Percentiles rank a stretch among this genome's conserved stretches.
These are phyloP conservation scores for Tortrix viridana DNA, from an alignment of 2,888 invertebrate species.

Conservation along the genomic window DNA sequence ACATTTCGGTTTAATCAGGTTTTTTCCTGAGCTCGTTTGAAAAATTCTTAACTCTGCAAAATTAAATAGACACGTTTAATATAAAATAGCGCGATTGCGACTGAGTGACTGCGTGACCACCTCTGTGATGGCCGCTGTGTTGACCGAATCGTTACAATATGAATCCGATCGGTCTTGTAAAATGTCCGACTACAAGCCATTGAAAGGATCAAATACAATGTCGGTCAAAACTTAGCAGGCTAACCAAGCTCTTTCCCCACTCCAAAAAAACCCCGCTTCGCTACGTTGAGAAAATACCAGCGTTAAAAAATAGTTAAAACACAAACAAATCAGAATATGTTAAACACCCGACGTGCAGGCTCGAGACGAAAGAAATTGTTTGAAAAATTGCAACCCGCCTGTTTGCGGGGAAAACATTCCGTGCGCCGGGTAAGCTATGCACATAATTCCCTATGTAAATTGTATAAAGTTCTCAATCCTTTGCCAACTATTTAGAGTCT, in stretches of 20 bases:
- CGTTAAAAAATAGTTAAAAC: constrained; percentile 12
- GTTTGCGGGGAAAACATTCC: constrained; percentile 28
- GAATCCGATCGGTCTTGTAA: too few species aligned
- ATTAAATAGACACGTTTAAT: too few species aligned
- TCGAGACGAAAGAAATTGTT: constrained; percentile 26
- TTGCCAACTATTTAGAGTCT: constrained; percentile 57
- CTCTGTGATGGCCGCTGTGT: too few species aligned
- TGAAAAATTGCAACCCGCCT: constrained; percentile 30
- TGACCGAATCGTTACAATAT: too few species aligned
- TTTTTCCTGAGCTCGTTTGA: too few species aligned
- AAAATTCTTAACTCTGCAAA: too few species aligned
- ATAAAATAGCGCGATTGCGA: too few species aligned
- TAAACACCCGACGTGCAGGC: constrained; percentile 7
- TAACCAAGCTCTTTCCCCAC: not conserved
- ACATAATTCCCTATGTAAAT: constrained; percentile 46
- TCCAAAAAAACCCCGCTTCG: not conserved
- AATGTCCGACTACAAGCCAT: too few species aligned
- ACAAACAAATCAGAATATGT: constrained; percentile 28
- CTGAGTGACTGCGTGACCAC: too few species aligned
- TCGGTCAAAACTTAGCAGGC: too few species aligned
- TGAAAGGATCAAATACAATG: too few species aligned
- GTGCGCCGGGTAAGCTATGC: constrained; percentile 33
- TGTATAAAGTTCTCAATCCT: constrained; percentile 54
- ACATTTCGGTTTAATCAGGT: too few species aligned
- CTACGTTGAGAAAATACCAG: not conserved